Evolutionary conservation across 2,797 vertebrate species (phyloP).

Genomic region (Leucoraja ocellata): DNA sequence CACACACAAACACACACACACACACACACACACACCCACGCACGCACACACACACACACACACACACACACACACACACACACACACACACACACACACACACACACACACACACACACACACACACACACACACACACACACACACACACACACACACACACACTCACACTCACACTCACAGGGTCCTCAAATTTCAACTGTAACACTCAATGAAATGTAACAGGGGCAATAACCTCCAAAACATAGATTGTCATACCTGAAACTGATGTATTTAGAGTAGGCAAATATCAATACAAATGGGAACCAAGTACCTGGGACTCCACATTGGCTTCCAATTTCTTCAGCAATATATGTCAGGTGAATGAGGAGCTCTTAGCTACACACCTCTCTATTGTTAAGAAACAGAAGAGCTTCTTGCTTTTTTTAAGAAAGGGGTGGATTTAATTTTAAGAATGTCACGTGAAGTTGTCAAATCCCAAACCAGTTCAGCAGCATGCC

Average conservation of each 20-base stretch:
- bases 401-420: background rate
- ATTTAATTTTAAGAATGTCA: slow-evolving; percentile 12
- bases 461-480: background rate
- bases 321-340: background rate
- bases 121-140: no score
- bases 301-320: background rate
- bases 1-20: no score
- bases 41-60: no score
- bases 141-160: no score
- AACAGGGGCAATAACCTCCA: background rate
- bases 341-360: background rate
- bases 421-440: slow-evolving; percentile 24
- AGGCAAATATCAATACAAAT: background rate
- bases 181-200: background rate
- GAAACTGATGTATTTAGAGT: background rate
- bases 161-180: no score
- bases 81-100: no score
- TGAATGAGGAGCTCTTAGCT: background rate
- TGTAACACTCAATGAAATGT: background rate
- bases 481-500: slow-evolving; percentile 30
- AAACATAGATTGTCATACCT: background rate
- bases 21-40: no score
- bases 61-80: no score
- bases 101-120: no score
- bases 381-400: background rate